Evolutionary conservation across 23 tunicate species (phyloP), one percentile per base, ranked within the genome.

Genomic region (Clavelina lepadiformis): DNA sequence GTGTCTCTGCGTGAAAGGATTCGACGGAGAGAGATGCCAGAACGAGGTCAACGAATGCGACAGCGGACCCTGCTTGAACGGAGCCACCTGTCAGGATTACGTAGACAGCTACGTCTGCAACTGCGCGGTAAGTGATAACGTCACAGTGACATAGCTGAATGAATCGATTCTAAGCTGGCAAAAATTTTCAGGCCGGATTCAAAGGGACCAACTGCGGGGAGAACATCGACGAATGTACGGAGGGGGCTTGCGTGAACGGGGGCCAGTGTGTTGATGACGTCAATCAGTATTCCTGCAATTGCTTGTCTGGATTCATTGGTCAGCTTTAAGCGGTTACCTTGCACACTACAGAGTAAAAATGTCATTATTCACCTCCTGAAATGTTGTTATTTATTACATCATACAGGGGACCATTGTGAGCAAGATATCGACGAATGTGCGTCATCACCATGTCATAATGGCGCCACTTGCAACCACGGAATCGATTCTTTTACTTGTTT

Each of bases 221-320:
- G 19, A 73, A 91, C 52, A 62, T 72, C 15, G 35, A 91, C 72
- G 98, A 91, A 28, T 91, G 98, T 49, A 44, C 49, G 25, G 20
- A 36, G 7, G 72, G 81, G 11, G 65, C 86, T 47, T 91, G 98
- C 61, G 23, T 91, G 8, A 91, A 91, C 35, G 82, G 93, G 4
- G 98, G 98, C 23, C 61, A 75, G 2, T 91, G 98, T 51, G 69
- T 66, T 1, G 98, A 91, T 78, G 85, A 72, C 6, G 57, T 79
- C 61, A 74, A 73, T 34, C 67, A 77, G 26, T 88, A 68, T 35
- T 37, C 88, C 4, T 88, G 96, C 67, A 28, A 31, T 18, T 88
- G 96, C 60, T 29, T 59, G 51, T 46, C 78, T 6, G 87, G 87
- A 13, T 88, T 57, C 56, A 74, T 75, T 65, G 91, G 91, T 82